These are phyloP conservation scores for Tetragnatha montana DNA, from an alignment of 2,888 invertebrate genomes.

Conservation along the genomic window DNA sequence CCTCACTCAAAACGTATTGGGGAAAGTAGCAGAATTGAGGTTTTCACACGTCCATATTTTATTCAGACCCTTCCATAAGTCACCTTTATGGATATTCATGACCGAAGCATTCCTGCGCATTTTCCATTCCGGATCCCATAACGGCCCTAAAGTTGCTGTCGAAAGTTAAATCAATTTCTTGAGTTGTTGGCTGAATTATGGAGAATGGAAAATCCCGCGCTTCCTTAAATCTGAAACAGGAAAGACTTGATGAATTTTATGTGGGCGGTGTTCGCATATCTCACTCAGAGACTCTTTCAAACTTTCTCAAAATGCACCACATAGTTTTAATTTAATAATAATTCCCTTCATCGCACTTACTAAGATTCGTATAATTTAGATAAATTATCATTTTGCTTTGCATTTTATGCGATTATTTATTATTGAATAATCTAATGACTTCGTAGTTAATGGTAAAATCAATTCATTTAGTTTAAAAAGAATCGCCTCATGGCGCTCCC, in stretches of 20 bases:
- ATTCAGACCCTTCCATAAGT: not conserved
- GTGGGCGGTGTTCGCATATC: not conserved
- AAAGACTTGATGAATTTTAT: not conserved
- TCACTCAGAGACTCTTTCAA: not conserved
- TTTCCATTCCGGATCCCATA: not conserved
- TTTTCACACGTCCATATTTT: not conserved
- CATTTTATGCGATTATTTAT: no score
- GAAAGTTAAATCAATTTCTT: not conserved
- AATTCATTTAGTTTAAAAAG: no score
- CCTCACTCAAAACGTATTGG: not conserved
- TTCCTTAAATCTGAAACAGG: no score
- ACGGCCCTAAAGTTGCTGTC: not conserved
- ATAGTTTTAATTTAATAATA: not conserved
- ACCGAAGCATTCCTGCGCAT: not conserved
- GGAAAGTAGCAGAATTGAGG: not conserved
- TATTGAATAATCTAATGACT: no score
- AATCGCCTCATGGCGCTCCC: no score
- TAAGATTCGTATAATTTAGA: constrained; percentile 8
- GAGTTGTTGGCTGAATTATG: not conserved
- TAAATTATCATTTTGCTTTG: not conserved
- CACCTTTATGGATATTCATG: not conserved
- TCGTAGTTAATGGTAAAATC: no score
- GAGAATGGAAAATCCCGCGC: no score
- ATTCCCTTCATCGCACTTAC: not conserved
- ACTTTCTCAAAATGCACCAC: constrained; percentile 7